Conservation (phyloP, 2,113 vertebrate species). For the Boleophthalmus pectinirostris region DNA sequence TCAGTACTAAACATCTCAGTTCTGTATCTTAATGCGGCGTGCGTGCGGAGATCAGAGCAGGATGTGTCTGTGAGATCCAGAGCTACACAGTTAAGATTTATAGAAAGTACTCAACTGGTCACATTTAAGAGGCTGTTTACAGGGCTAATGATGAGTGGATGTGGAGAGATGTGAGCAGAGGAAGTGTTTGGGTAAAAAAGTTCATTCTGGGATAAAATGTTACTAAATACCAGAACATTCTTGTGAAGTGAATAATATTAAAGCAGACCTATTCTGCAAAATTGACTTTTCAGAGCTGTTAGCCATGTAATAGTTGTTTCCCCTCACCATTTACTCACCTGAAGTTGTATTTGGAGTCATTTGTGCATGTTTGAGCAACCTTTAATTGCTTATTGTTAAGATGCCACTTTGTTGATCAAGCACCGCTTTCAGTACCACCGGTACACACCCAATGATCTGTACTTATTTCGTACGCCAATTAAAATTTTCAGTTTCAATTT, state of each 20-base stretch:
- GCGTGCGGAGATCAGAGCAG: constrained; percentile 44
- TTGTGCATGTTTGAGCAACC: too few relatives aligned
- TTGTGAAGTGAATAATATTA: neutral
- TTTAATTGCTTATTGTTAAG: too few relatives aligned
- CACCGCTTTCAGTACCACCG: too few relatives aligned
- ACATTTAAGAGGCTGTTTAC: constrained; percentile 32
- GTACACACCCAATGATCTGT: too few relatives aligned
- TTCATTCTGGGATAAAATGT: neutral
- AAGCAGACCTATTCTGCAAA: too few relatives aligned
- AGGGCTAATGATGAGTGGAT: constrained; percentile 10
- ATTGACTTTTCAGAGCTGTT: too few relatives aligned
- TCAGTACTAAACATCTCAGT: constrained; percentile 41
- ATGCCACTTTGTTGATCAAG: too few relatives aligned
- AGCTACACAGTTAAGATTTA: constrained; percentile 7
- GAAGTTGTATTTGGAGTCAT: too few relatives aligned
- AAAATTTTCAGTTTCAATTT: too few relatives aligned
- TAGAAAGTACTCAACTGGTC: constrained; percentile 21
- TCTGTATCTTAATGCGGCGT: constrained; percentile 40
- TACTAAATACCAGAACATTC: neutral
- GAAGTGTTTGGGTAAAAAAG: neutral
- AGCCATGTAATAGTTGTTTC: too few relatives aligned
- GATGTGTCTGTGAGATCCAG: constrained; percentile 17
- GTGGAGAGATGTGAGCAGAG: neutral
- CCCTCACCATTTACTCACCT: too few relatives aligned
- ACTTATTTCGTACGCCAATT: too few relatives aligned